A percentile compares a stretch with the other conserved stretches of the same genome.
These are phyloP conservation scores for Bedellia somnulentella DNA, from an alignment of 2,888 invertebrate genomes.

Conservation along the genomic window DNA sequence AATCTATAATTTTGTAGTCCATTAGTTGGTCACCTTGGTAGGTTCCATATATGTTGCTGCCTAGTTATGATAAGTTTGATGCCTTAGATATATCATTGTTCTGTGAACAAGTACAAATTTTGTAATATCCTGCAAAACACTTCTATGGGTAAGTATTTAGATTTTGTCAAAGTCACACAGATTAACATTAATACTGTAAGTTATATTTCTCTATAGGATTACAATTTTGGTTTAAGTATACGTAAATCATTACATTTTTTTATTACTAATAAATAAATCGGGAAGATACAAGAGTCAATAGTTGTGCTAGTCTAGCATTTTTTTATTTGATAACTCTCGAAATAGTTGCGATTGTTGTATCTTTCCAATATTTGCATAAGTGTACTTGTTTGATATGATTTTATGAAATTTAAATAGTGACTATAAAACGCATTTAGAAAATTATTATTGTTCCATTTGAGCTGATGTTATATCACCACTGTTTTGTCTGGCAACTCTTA, in stretches of 20 bases:
- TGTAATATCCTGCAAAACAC: too few species aligned
- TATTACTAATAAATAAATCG: conserved; percentile 6
- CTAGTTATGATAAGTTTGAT: too few species aligned
- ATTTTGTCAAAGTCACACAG: conserved; percentile 4
- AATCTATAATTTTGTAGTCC: too few species aligned
- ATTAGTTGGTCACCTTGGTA: too few species aligned
- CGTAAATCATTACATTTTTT: conserved; percentile 9
- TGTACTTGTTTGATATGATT: too few species aligned
- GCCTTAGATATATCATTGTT: too few species aligned
- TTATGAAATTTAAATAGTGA: too few species aligned
- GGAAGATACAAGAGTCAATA: conserved; percentile 11
- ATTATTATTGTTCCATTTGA: conserved; percentile 3
- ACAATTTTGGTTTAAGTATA: conserved; percentile 1
- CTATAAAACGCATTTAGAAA: too few species aligned
- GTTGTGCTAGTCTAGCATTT: conserved; percentile 6
- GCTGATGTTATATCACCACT: conserved; percentile 4
- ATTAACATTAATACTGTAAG: conserved; percentile 4
- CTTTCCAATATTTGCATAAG: conserved; percentile 8
- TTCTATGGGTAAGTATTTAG: conserved; percentile 9
- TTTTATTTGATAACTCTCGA: conserved; percentile 1
- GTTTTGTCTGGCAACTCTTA: too few species aligned
- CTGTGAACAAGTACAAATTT: conserved; percentile 39
- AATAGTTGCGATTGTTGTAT: conserved; percentile 9
- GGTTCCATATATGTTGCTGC: too few species aligned
- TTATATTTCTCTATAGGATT: conserved; percentile 5